Conservation (phyloP, 2,113 vertebrate species). For the Hydrochoerus hydrochaeris region DNA sequence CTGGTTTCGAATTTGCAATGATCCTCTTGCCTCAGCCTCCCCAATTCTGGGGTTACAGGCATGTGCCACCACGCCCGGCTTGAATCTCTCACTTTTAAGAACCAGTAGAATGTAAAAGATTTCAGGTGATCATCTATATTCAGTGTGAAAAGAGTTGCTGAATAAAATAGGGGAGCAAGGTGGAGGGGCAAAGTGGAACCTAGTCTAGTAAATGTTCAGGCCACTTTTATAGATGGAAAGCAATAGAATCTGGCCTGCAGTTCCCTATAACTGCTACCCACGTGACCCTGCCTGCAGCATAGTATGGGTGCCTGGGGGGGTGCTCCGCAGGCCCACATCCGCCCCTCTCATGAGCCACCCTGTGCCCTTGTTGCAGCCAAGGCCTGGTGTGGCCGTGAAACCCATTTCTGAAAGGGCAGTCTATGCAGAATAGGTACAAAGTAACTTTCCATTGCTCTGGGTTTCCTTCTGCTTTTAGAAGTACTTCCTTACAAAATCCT, state of each 20-base stretch:
- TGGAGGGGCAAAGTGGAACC: neutral
- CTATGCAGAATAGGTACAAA: neutral
- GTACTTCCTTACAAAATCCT: conserved; percentile 8
- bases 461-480: conserved; percentile 29
- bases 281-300: neutral
- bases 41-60: too few species aligned
- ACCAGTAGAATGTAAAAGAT: neutral
- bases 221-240: conserved; percentile 9
- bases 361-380: neutral
- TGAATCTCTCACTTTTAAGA: conserved; percentile 22
- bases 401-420: conserved; percentile 37
- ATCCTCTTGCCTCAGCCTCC: too few species aligned
- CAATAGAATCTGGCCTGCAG: neutral
- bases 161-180: neutral
- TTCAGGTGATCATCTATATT: neutral
- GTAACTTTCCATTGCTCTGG: neutral
- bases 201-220: neutral
- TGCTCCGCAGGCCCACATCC: neutral
- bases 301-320: neutral
- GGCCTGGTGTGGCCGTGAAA: neutral
- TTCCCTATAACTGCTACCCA: neutral
- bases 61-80: too few species aligned
- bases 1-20: too few species aligned
- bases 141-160: neutral
- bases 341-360: conserved; percentile 3